A percentile compares a stretch with the other conserved stretches of the same genome.
Conservation (phyloP, 2,888 invertebrate genomes). For the Nomada goodeniana region DNA sequence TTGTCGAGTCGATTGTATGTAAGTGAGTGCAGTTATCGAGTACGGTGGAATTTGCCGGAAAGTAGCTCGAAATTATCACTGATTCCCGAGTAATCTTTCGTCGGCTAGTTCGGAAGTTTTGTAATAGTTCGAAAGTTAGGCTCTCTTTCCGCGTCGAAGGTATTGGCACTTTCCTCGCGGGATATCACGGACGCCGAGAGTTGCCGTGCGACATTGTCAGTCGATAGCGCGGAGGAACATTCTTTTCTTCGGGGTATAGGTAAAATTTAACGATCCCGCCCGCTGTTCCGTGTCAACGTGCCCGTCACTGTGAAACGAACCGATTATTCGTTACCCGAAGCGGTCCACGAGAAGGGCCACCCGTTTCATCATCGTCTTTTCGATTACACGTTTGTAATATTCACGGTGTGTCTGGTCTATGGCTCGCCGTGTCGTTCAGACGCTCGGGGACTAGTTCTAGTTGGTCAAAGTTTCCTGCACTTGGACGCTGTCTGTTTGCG, state of each 20-base stretch:
- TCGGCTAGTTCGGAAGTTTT: constrained; percentile 52
- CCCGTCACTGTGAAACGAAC: neutral
- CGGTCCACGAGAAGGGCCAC: neutral
- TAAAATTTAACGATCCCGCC: constrained; percentile 23
- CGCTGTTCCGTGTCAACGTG: neutral
- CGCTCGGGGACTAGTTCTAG: constrained; percentile 50
- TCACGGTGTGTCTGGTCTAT: constrained; percentile 19
- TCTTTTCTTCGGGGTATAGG: constrained; percentile 14
- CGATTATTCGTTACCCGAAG: constrained; percentile 9
- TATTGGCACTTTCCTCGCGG: constrained; percentile 52
- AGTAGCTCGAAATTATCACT: constrained; percentile 62
- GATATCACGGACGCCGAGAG: constrained; percentile 43
- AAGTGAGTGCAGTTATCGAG: constrained; percentile 48
- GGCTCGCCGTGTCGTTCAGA: constrained; percentile 33
- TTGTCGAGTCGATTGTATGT: constrained; percentile 38
- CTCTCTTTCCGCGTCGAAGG: constrained; percentile 17
- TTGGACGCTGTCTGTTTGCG: constrained; percentile 49
- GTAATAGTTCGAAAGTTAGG: constrained; percentile 59
- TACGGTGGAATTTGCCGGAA: constrained; percentile 50
- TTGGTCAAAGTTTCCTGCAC: constrained; percentile 63
- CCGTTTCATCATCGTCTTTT: constrained; percentile 18
- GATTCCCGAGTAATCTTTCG: constrained; percentile 63
- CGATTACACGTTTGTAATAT: constrained; percentile 42
- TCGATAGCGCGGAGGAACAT: constrained; percentile 29
- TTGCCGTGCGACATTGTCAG: constrained; percentile 36